Evolutionary conservation across 2,113 vertebrate species (phyloP).

Genomic region (Thalassoma bifasciatum): DNA sequence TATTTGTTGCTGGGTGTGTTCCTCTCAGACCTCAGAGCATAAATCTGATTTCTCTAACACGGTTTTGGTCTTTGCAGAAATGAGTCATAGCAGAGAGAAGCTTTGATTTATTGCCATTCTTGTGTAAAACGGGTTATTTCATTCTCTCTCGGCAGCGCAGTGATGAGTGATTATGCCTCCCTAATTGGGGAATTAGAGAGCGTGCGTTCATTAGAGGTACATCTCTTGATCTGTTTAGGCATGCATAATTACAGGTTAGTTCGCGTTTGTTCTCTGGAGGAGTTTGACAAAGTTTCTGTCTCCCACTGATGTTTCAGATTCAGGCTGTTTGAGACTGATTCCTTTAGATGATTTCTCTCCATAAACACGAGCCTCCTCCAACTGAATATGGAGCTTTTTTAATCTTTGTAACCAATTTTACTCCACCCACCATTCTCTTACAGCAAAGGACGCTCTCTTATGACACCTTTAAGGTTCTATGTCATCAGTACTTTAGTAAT

Average conservation of each 20-base stretch:
- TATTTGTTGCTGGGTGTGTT: slow-evolving; percentile 28
- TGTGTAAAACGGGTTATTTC: slow-evolving; percentile 40
- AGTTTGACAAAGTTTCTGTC: background rate
- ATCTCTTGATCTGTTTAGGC: slow-evolving; percentile 33
- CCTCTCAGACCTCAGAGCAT: slow-evolving; percentile 10
- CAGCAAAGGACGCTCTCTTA: too few relatives aligned
- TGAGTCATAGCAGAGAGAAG: slow-evolving; percentile 13
- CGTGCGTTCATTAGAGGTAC: slow-evolving; percentile 32
- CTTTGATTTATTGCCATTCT: slow-evolving; percentile 58
- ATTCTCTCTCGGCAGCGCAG: slow-evolving; percentile 19
- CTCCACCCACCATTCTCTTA: too few relatives aligned
- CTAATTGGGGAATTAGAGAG: slow-evolving; percentile 35
- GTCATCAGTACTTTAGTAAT: too few relatives aligned
- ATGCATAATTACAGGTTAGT: slow-evolving; percentile 35
- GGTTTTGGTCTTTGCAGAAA: slow-evolving; percentile 37
- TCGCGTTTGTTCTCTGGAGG: slow-evolving; percentile 39
- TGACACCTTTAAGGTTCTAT: too few relatives aligned
- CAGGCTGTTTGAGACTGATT: background rate
- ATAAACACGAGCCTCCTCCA: too few relatives aligned
- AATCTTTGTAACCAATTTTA: too few relatives aligned
- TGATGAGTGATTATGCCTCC: slow-evolving; percentile 42
- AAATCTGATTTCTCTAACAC: slow-evolving; percentile 42
- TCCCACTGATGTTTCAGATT: background rate
- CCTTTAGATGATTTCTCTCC: too few relatives aligned
- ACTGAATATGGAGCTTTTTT: too few relatives aligned